Base-by-base conservation (phyloP, 2,888 invertebrate species). In the Timema cristinae region DNA sequence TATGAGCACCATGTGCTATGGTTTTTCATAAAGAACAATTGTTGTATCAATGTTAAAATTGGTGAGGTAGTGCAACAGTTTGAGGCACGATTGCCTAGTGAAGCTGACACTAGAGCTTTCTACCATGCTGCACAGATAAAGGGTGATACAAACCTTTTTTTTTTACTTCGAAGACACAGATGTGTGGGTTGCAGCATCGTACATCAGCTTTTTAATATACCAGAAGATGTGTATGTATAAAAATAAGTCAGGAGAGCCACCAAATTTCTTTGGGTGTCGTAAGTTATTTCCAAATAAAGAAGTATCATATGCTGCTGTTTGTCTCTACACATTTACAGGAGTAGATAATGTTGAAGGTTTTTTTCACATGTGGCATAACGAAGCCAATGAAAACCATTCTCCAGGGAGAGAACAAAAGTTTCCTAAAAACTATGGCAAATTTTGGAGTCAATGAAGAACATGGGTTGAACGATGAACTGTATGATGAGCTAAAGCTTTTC, bases 151-250 rank as follows among this genome's bases (percentile, higher is more conserved):
- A 56, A n/a, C 15, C 16, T 56, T 56, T n/a, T 56, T 59, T n/a
- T 59, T 59, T 59, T 13, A 59, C 15, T 59, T 59, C 32, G 59
- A 59, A 59, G 59, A 59, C 15, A 59, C 15, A 16, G 59, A 59
- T n/a, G 54, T 54, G 54, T 54, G 54, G 54, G 9, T 8, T 6
- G 13, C 59, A 8, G 59, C 9, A 59, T 59, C 59, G n/a, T 52
- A 13, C 54, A 52, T 15, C 8, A 5, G n/a, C 13, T n/a, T 15
- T 16, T 11, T 56, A 56, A 56, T 6, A 6, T 0, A 1, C 56
- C n/a, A 11, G n/a, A 59, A 59, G 59, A n/a, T 59, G 8, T n/a
- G n/a, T 32, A 59, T 9, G 59, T n/a, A 59, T 7, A 59, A n/a
- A 10, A 59, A 59, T 59, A 59, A 59, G 15, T n/a, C 59, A 9